Percentiles rank a stretch among this genome's conserved stretches.
These are phyloP conservation scores for Catharus bicknelli DNA, from an alignment of 2,113 vertebrate genomes.

Conservation along the genomic window DNA sequence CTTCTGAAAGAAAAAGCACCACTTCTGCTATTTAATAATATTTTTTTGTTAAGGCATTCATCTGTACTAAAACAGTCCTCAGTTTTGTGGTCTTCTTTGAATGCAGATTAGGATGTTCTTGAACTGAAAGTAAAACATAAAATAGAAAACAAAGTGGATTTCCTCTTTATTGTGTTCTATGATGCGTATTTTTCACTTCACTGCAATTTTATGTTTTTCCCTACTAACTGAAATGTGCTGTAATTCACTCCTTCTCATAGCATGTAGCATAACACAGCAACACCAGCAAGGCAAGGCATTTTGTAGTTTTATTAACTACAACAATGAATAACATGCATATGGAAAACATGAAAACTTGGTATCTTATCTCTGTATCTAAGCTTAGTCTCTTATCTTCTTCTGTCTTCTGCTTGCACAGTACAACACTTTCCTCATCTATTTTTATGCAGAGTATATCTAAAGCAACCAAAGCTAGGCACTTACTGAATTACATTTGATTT, in stretches of 20 bases:
- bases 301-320: not conserved
- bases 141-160: not conserved
- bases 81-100: conserved; percentile 41
- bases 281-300: not conserved
- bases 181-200: not conserved
- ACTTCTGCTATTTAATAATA: not conserved
- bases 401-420: not conserved
- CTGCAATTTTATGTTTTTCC: not conserved
- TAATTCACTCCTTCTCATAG: not conserved
- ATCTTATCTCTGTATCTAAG: not conserved
- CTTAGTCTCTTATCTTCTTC: not conserved
- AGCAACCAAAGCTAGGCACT: not conserved
- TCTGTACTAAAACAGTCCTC: conserved; percentile 13
- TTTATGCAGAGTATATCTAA: not conserved
- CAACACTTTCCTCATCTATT: not conserved
- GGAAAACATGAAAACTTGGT: not conserved
- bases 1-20: not conserved
- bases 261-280: not conserved
- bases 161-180: not conserved
- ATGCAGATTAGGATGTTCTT: conserved; percentile 18
- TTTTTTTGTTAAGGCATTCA: not conserved
- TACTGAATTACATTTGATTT: not conserved
- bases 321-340: not conserved
- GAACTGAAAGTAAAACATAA: conserved; percentile 10
- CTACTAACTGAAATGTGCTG: not conserved